phyloP scores from a whole-genome alignment of 2,113 vertebrate species.

The Bos indicus region DNA sequence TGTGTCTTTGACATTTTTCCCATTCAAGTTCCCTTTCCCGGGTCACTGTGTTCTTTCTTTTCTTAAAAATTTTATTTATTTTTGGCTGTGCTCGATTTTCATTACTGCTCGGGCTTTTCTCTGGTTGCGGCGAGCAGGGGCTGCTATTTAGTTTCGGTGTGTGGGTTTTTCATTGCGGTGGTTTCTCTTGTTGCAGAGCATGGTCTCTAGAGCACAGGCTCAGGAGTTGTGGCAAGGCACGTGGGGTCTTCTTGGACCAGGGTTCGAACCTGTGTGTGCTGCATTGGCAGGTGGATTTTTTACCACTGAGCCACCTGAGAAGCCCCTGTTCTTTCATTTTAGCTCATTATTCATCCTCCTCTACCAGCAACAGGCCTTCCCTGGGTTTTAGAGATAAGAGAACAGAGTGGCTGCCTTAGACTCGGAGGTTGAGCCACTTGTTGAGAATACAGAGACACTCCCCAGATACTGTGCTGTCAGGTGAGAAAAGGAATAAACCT shows the following conservation, averaged over 20 bases:
- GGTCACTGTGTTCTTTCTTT: background rate
- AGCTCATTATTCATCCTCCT: background rate
- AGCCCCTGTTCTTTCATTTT: background rate
- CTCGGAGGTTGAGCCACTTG: background rate
- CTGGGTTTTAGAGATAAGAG: background rate
- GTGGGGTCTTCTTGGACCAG: background rate
- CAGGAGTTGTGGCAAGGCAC: background rate
- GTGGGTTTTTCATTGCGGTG: background rate
- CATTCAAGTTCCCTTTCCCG: background rate
- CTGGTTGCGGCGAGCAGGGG: fast-evolving
- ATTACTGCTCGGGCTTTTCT: background rate
- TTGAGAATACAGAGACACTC: no score
- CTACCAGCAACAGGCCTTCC: background rate
- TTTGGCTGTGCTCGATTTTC: background rate
- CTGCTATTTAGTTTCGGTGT: background rate
- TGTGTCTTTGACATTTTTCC: background rate
- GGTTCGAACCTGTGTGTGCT: background rate
- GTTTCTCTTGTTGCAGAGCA: background rate
- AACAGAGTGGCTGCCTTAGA: background rate
- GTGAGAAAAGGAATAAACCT: background rate
- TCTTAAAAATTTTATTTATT: background rate
- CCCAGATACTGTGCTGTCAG: background rate
- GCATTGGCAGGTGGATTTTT: background rate
- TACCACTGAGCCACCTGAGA: background rate
- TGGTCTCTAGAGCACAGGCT: background rate